Evolutionary conservation across 2,113 vertebrate genomes (phyloP), one percentile per base, ranked within the genome.

Genomic region (Orientallactaga bullata): DNA sequence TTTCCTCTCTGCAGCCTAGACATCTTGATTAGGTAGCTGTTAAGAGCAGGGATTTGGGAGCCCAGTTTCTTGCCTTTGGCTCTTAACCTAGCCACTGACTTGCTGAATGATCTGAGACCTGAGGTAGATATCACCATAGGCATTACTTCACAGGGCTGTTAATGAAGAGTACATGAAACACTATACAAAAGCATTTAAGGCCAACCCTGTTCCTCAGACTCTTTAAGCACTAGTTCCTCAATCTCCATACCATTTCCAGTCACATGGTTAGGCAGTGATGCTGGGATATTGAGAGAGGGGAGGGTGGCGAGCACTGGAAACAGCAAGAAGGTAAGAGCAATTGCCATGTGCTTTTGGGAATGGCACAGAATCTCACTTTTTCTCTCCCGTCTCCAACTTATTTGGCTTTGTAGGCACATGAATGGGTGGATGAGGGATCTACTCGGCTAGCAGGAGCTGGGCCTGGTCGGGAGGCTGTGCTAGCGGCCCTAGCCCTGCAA

Each of bases 391-490:
- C 73, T 55, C 32, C 39, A n/a, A 74, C 51, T n/a, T 42, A 66
- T 90, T 91, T 35, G 37, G 42, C 63, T 71, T 51, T 69, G 10
- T 86, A 99, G 99, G 98, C 98, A 17, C 98, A 98, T 8, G 98
- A 98, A 91, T 99, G 98, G 98, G 98, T 98, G 1, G 98, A 98
- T 16, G 98, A 98, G 30, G 98, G 99, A 58, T 95, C 87, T 8
- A 90, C 97, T 90, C 72, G 80, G 17, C 93, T 97, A 28, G 96
- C 95, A 61, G 88, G 94, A 66, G 89, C 88, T 0, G 96, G 96
- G 20, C 79, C 80, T 0, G 93, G 98, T 17, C 92, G 94, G 47
- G 97, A 97, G 98, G 85, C 98, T 93, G 42, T 98, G 63, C 55
- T 97, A 51, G 95, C 95, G 37, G 95, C 93, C 63, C 51, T 96